Evolutionary conservation across 2,113 vertebrate species (phyloP).

Genomic region (Pyxicephalus adspersus): DNA sequence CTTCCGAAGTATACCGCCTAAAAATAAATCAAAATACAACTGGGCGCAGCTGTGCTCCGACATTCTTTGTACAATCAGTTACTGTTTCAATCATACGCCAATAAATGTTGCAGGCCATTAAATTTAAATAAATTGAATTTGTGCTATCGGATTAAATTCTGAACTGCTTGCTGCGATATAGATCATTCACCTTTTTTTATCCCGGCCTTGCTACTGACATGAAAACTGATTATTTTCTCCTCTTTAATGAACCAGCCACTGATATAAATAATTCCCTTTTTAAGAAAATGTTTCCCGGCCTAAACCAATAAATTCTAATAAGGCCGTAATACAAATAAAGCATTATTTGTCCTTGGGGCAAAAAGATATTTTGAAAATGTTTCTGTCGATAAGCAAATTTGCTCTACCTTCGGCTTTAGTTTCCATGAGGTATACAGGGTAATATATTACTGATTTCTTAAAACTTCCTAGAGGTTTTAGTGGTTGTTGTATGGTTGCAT

Average conservation of each 20-base stretch:
- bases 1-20: not conserved
- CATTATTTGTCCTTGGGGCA: not conserved
- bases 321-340: not conserved
- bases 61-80: constrained; percentile 10
- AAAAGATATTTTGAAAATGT: not conserved
- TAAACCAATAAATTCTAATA: constrained; percentile 15
- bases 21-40: constrained; percentile 14
- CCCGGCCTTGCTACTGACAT: constrained; percentile 7
- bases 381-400: not conserved
- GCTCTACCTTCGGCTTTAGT: too few relatives aligned
- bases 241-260: constrained; percentile 5
- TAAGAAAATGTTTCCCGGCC: constrained; percentile 5
- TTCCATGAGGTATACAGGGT: too few relatives aligned
- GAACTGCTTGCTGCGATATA: constrained; percentile 25
- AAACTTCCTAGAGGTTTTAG: too few relatives aligned
- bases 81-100: constrained; percentile 32
- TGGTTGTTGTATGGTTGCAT: too few relatives aligned
- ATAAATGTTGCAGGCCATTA: constrained; percentile 21
- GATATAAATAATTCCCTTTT: constrained; percentile 23
- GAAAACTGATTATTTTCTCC: not conserved
- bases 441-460: too few relatives aligned
- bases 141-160: constrained; percentile 25
- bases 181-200: constrained; percentile 21
- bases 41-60: not conserved
- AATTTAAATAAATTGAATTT: constrained; percentile 39